These are phyloP conservation scores for Heliconius nattereri DNA, from an alignment of 1,140 invertebrate genomes.

Conservation along the genomic window DNA sequence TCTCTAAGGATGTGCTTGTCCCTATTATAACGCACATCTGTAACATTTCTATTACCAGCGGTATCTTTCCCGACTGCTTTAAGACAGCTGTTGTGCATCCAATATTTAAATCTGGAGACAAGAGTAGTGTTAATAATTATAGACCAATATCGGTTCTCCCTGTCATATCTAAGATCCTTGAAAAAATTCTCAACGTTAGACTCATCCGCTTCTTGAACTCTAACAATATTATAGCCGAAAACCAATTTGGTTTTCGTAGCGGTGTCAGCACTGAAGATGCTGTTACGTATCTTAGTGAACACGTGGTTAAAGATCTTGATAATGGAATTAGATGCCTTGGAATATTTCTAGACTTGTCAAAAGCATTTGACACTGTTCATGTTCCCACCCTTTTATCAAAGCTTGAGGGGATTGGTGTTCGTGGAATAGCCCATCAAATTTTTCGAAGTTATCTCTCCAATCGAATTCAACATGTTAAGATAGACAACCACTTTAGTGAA, in stretches of 20 bases:
- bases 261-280: not conserved
- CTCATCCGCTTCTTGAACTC: not conserved
- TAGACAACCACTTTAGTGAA: not conserved
- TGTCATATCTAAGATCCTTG: not conserved
- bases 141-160: too few relatives aligned
- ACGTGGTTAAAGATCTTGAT: not conserved
- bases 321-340: not conserved
- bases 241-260: not conserved
- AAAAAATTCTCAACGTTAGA: not conserved
- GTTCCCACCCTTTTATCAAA: constrained; percentile 14
- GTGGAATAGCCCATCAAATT: constrained; percentile 1
- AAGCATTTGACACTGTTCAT: constrained; percentile 31
- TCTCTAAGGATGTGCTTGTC: too few relatives aligned
- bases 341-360: constrained; percentile 19
- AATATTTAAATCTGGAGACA: too few relatives aligned
- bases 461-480: constrained; percentile 6
- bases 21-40: too few relatives aligned
- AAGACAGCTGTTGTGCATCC: too few relatives aligned
- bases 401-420: constrained; percentile 5
- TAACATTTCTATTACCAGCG: too few relatives aligned
- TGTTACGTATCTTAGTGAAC: not conserved
- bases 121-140: too few relatives aligned
- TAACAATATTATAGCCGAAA: not conserved
- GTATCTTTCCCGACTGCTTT: too few relatives aligned
- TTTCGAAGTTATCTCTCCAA: constrained; percentile 17